Percentiles rank a stretch among this genome's conserved stretches.
These are phyloP conservation scores for Neodiprion pinetum DNA, from an alignment of 1,140 invertebrate genomes.

Conservation along the genomic window DNA sequence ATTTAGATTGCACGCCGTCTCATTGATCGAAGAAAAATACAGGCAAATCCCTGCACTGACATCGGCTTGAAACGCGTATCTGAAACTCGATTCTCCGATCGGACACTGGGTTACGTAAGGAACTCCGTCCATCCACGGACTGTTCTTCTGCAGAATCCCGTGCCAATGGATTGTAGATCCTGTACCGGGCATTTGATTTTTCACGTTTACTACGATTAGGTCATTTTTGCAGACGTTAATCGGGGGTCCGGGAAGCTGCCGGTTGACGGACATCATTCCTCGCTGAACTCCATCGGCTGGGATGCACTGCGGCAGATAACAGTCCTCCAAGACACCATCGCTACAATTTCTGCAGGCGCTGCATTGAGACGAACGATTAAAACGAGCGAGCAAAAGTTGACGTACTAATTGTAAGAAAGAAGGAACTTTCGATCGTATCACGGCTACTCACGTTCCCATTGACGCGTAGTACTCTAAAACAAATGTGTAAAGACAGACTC, in stretches of 20 bases:
- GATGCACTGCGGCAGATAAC: slow-evolving; percentile 63
- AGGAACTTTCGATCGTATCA: no score
- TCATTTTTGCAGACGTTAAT: slow-evolving; percentile 69
- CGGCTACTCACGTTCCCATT: no score
- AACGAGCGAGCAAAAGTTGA: no score
- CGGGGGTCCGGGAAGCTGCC: slow-evolving; percentile 67
- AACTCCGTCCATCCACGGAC: slow-evolving; percentile 71
- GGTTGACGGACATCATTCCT: slow-evolving; percentile 64
- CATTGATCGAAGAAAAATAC: background rate
- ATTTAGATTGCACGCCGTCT: background rate
- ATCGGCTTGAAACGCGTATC: slow-evolving; percentile 61
- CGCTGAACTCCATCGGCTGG: slow-evolving; percentile 63
- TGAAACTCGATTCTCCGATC: slow-evolving; percentile 64
- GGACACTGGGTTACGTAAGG: slow-evolving; percentile 77
- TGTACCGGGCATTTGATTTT: slow-evolving; percentile 62
- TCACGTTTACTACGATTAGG: slow-evolving; percentile 63
- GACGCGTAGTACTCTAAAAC: no score
- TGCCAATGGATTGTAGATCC: slow-evolving; percentile 65
- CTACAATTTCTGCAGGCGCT: slow-evolving; percentile 43
- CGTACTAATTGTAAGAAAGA: no score
- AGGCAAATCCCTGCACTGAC: slow-evolving; percentile 37
- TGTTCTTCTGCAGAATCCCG: slow-evolving; percentile 58
- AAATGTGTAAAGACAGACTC: background rate
- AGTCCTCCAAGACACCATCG: slow-evolving; percentile 53
- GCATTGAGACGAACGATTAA: slow-evolving; percentile 31